Evolutionary conservation across 2,888 invertebrate species (phyloP).

Genomic region (Kryphioiulus occultus): DNA sequence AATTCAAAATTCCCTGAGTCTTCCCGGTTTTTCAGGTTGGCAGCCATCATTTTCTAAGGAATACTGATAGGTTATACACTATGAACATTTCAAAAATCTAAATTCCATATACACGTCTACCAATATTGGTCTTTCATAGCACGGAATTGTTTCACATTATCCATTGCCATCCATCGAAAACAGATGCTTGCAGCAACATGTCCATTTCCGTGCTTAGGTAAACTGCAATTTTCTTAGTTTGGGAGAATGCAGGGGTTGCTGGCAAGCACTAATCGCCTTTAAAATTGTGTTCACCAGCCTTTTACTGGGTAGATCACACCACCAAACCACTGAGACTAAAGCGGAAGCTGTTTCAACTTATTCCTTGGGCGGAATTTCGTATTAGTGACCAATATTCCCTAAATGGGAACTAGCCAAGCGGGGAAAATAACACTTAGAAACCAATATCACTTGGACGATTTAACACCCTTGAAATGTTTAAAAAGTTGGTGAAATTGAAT

Average conservation of each 20-base stretch:
- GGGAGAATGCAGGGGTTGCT: background rate
- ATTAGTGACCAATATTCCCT: conserved; percentile 28
- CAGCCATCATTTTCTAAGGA: no score
- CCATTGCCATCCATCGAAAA: no score
- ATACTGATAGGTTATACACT: no score
- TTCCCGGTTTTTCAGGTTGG: no score
- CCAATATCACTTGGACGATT: conserved; percentile 35
- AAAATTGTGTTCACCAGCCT: background rate
- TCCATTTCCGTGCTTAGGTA: no score
- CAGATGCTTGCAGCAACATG: no score
- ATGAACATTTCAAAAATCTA: no score
- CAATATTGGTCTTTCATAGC: no score
- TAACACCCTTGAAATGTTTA: conserved; percentile 35
- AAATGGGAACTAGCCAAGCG: conserved; percentile 9
- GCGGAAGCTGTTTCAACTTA: background rate
- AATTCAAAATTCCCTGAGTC: no score
- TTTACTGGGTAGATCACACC: background rate
- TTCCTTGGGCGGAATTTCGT: conserved; percentile 20
- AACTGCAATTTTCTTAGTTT: background rate
- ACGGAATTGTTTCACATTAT: no score
- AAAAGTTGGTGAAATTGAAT: conserved; percentile 14
- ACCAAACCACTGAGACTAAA: background rate
- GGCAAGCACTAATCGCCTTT: background rate
- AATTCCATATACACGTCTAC: no score
- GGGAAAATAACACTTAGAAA: conserved; percentile 31